phyloP scores from a whole-genome alignment of 2,113 vertebrate genomes.

The Neolamprologus cancellatus region DNA sequence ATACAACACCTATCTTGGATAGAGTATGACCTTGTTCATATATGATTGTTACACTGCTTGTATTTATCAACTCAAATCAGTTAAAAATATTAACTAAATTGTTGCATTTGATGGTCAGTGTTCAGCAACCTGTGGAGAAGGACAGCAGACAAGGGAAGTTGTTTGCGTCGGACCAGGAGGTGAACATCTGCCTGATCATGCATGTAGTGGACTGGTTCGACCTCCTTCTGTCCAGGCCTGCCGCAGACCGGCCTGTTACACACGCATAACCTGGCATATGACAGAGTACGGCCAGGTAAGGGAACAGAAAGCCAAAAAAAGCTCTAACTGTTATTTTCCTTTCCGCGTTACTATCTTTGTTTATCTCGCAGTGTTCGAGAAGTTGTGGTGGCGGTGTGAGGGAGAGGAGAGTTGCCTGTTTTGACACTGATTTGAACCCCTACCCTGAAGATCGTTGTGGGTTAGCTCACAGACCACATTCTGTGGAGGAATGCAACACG shows the following conservation, averaged over 20 bases:
- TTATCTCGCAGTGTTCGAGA: conserved; percentile 76
- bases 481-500: conserved; percentile 77
- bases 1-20: not conserved
- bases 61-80: not conserved
- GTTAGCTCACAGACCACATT: conserved; percentile 62
- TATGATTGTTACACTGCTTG: not conserved
- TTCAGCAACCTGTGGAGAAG: conserved; percentile 85
- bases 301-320: not conserved
- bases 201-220: conserved; percentile 68
- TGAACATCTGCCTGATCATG: conserved; percentile 58
- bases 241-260: conserved; percentile 67
- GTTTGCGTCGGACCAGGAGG: conserved; percentile 68
- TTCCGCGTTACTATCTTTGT: not conserved
- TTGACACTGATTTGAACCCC: conserved; percentile 65
- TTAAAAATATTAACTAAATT: not conserved
- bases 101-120: conserved; percentile 68
- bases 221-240: conserved; percentile 73
- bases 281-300: conserved; percentile 57
- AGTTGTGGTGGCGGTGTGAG: conserved; percentile 80
- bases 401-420: conserved; percentile 81
- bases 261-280: conserved; percentile 76
- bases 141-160: conserved; percentile 79
- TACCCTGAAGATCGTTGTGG: conserved; percentile 71
- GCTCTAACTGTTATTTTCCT: not conserved
- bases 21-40: not conserved